A percentile compares a stretch with the other conserved stretches of the same genome.
These are phyloP conservation scores for Leontopithecus rosalia DNA, from an alignment of 2,797 vertebrate species.

Conservation along the genomic window DNA sequence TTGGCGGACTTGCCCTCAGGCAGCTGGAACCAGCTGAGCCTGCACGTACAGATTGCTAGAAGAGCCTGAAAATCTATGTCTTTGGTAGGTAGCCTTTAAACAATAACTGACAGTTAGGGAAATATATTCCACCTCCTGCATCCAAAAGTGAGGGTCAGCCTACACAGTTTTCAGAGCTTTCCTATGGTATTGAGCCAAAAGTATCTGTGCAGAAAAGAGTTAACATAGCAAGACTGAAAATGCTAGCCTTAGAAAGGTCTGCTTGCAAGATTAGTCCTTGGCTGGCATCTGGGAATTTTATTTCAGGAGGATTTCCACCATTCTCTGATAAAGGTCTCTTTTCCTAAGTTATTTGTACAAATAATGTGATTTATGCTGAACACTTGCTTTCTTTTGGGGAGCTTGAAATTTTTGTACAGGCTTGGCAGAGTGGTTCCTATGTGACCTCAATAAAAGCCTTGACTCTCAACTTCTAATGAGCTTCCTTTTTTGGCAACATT, in stretches of 20 bases:
- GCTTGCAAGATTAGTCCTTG: background rate
- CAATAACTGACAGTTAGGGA: background rate
- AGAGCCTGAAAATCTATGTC: conserved; percentile 1
- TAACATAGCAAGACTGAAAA: background rate
- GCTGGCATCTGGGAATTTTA: background rate
- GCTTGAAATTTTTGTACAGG: background rate
- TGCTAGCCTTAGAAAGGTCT: background rate
- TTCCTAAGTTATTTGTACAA: background rate
- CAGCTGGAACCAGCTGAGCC: background rate
- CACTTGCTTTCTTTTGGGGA: background rate
- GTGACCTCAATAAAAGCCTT: background rate
- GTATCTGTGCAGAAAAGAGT: background rate
- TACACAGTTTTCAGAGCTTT: background rate
- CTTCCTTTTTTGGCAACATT: background rate
- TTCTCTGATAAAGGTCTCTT: background rate
- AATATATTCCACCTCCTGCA: background rate
- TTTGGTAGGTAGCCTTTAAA: conserved; percentile 8
- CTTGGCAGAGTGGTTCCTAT: background rate
- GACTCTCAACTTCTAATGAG: background rate
- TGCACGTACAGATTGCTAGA: background rate
- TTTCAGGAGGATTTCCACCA: background rate
- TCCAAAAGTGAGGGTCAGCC: background rate
- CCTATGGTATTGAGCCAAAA: background rate
- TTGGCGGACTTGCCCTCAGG: background rate
- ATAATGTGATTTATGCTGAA: background rate